These are phyloP conservation scores for Lynx canadensis DNA, from an alignment of 2,113 vertebrate species.

Conservation along the genomic window DNA sequence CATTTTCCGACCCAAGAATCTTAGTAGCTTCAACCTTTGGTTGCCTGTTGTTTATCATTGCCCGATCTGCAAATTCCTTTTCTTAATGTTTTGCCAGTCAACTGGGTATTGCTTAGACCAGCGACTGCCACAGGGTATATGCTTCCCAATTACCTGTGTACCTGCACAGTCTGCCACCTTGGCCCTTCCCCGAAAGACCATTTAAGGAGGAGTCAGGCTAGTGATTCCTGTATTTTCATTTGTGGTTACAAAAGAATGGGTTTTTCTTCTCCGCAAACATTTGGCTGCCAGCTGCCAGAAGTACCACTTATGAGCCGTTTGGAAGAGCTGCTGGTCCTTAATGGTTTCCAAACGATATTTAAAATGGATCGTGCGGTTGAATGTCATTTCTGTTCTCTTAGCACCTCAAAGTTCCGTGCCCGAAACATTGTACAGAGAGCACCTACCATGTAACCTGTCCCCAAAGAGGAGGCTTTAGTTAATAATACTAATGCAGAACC, in stretches of 20 bases:
- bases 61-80: neutral
- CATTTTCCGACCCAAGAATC: slow-evolving; percentile 4
- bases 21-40: neutral
- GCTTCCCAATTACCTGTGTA: neutral
- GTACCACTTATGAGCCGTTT: slow-evolving; percentile 9
- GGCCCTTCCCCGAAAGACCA: neutral
- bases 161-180: neutral
- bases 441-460: neutral
- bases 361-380: neutral
- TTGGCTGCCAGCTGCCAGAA: neutral
- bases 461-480: neutral
- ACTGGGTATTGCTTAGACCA: neutral
- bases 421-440: neutral
- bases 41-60: neutral
- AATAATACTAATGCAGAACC: neutral
- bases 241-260: neutral
- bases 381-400: neutral
- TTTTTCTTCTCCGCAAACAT: slow-evolving; percentile 17
- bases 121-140: neutral
- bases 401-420: neutral
- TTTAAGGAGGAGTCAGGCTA: neutral
- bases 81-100: neutral
- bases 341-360: slow-evolving; percentile 46
- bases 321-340: neutral
- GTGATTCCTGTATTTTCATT: neutral